phyloP scores from a whole-genome alignment of 2,113 vertebrate species.

The Gymnocephalus cernua region DNA sequence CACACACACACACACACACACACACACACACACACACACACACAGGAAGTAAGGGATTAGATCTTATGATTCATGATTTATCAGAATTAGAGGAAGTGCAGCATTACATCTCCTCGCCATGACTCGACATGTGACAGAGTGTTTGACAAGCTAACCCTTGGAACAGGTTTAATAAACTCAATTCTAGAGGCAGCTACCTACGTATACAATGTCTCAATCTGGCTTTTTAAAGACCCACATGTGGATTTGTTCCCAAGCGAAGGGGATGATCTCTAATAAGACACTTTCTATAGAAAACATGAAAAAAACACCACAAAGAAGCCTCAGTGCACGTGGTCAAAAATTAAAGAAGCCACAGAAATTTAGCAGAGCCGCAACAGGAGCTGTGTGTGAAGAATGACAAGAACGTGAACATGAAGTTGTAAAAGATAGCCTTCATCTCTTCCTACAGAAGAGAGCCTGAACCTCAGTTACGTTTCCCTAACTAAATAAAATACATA shows the following conservation, averaged over 20 bases:
- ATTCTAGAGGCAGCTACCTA: neutral
- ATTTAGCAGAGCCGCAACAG: neutral
- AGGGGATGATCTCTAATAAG: neutral
- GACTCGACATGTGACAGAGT: conserved; percentile 26
- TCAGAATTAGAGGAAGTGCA: conserved; percentile 20
- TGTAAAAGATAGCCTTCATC: no score
- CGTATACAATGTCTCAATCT: neutral
- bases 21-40: neutral
- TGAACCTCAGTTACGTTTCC: neutral
- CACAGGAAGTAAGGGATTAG: conserved; percentile 37
- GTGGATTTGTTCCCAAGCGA: fast-evolving
- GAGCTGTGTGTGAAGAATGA: neutral
- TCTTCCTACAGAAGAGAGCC: neutral
- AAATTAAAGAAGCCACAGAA: neutral
- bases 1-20: neutral
- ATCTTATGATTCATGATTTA: conserved; percentile 10
- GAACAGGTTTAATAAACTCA: conserved; percentile 6
- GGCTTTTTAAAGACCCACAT: neutral
- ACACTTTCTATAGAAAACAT: neutral
- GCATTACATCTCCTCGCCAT: conserved; percentile 2
- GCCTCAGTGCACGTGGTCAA: neutral
- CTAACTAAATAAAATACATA: neutral
- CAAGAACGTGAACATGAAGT: neutral
- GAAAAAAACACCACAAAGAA: neutral
- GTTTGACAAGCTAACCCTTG: conserved; percentile 2